phyloP scores from a whole-genome alignment of 2,113 vertebrate species.

The Menura novaehollandiae region DNA sequence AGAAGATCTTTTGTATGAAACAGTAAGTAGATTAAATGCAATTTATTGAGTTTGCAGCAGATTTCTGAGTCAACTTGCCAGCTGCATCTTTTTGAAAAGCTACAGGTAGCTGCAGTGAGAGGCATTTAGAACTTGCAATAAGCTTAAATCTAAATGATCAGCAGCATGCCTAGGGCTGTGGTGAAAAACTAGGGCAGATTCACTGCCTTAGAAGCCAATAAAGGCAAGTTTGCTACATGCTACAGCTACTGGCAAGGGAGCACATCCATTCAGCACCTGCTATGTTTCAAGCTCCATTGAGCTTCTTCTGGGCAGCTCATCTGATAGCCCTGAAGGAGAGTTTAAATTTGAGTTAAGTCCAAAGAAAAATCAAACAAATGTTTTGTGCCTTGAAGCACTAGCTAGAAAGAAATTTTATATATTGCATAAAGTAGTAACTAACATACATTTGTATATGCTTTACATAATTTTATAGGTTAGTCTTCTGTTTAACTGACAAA shows the following conservation, averaged over 20 bases:
- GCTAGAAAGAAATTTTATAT: not conserved
- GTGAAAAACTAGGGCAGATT: not conserved
- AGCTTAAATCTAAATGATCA: not conserved
- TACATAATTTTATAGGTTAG: not conserved
- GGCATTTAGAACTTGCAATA: not conserved
- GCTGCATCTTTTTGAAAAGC: not conserved
- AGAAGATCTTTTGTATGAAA: not conserved
- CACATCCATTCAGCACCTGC: conserved; percentile 10
- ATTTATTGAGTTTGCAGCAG: not conserved
- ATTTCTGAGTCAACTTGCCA: not conserved
- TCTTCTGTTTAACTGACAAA: not conserved
- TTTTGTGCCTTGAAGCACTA: not conserved
- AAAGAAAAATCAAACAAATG: not conserved
- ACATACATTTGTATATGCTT: not conserved
- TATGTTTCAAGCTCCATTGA: not conserved
- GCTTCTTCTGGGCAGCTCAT: not conserved
- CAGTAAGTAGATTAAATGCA: not conserved
- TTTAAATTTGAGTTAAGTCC: not conserved
- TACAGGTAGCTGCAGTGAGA: not conserved
- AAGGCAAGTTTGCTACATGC: not conserved
- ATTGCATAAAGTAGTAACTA: not conserved
- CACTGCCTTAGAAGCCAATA: not conserved
- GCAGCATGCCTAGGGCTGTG: not conserved
- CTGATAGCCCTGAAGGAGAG: not conserved
- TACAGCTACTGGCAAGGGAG: not conserved